These are phyloP conservation scores for Tamandua tetradactyla DNA, from an alignment of 2,797 vertebrate genomes.

Conservation along the genomic window DNA sequence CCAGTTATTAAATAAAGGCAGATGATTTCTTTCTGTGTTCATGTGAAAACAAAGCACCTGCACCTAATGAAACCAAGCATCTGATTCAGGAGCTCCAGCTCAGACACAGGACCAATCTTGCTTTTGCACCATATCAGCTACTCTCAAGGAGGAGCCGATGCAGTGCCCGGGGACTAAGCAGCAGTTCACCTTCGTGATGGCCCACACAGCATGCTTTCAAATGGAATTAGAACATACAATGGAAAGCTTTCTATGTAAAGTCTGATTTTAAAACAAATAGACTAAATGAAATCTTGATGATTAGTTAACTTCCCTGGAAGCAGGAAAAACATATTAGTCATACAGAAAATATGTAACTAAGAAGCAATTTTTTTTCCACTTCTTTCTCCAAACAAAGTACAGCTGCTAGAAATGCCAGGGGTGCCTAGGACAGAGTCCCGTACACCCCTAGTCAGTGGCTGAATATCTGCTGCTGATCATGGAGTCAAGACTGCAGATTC, in stretches of 20 bases:
- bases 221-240: slow-evolving; percentile 44
- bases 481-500: background rate
- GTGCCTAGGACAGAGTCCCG: background rate
- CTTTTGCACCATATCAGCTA: rapidly evolving
- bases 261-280: slow-evolving; percentile 74
- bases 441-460: background rate
- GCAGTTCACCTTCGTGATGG: background rate
- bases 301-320: slow-evolving; percentile 73
- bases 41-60: slow-evolving; percentile 36
- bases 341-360: slow-evolving; percentile 68
- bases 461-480: background rate
- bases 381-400: slow-evolving; percentile 56
- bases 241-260: slow-evolving; percentile 61
- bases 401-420: background rate
- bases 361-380: background rate
- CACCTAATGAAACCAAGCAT: background rate
- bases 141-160: background rate
- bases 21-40: background rate
- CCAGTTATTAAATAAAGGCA: background rate
- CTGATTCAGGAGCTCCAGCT: background rate
- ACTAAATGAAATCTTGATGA: slow-evolving; percentile 70
- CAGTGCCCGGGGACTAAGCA: background rate
- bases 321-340: slow-evolving; percentile 69
- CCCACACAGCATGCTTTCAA: slow-evolving; percentile 53
- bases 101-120: background rate